Base-by-base conservation (phyloP, 2,888 invertebrate genomes). In the Sesamia inferens region DNA sequence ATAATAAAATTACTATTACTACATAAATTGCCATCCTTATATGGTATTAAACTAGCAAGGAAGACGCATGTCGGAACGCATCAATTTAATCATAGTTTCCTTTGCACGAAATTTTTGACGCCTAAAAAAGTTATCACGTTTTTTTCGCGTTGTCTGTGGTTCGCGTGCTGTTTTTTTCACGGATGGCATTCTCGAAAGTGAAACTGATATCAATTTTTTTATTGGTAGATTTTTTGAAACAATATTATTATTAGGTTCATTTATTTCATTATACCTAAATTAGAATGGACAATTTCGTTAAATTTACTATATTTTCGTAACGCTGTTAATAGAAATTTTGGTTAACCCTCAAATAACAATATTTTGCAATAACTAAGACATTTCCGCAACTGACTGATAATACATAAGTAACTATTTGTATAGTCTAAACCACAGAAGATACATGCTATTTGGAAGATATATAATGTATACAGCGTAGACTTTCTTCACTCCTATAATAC, bases 31-130 rank as follows among this genome's bases (percentile, higher is more conserved):
- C 58, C 86, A 86, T 74, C 85, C 85, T 57, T 85, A 57, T 31
- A 22, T 13, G 22, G 39, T 13, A 61, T 59, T 68, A 69, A 24
- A 61, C 10, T 11, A 54, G 82, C 75, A 79, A 88, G 92, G 91
- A 91, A 92, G 89, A 89, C 89, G 87, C 83, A 76, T 88, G 90
- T 92, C 92, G 92, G 92, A 92, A 92, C 87, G 76, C 85, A 88
- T 88, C 87, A 84, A 89, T 88, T 80, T 82, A 88, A 88, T 85
- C 81, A 87, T 63, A 72, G 87, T 88, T 90, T 92, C 92, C 92
- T 92, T 88, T 86, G 91, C 92, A 91, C 90, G 91, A 87, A 88
- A 82, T 84, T 89, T 89, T 88, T 85, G 85, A 87, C 84, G 88
- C 84, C 79, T 86, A 88, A 90, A 92, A 92, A 91, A 89, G 87